Base-by-base conservation (phyloP, 1,140 invertebrate genomes). In the Popillia japonica region DNA sequence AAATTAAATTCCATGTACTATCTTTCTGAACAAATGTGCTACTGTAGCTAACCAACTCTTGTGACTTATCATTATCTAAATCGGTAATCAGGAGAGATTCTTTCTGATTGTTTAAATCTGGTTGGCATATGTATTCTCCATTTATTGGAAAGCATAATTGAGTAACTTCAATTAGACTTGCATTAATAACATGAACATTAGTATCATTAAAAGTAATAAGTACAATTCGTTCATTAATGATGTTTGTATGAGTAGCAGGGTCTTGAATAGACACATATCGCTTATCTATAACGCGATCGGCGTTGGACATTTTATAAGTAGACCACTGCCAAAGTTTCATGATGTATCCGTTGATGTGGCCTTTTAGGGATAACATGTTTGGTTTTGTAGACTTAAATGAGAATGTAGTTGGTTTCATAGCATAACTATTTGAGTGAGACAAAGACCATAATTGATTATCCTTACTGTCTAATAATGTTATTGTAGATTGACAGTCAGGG, bases 251-350 rank as follows among this genome's bases (percentile, higher is more conserved):
- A 41, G 68, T 23, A 6, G 78, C 41, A 8, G 44, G n/a, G 20
- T 78, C 74, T 7, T 22, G 22, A 20, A 72, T 23, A 48, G 48
- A 22, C 41, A 34, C 11, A 11, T 55, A 40, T 42, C 74, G 44
- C 64, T 34, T 17, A 68, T 59, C 14, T 14, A 20, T 55, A 17
- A 55, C 40, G 34, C 11, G 40, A 41, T 75, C 44, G 10, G 77
- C 6, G 11, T 76, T 61, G 9, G 11, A 20, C n/a, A 17, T 22
- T 34, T 40, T 76, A 22, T 44, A 72, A 55, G 83, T 83, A 40
- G 89, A 89, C 92, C 93, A 95, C 81, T 93, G 90, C 94, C 94
- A 95, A 85, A 94, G 92, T 88, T 95, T 95, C 61, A 95, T 86
- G 23, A 93, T 91, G 87, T 94, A 95, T 0, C 93, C 93, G 34